Base-by-base conservation (phyloP, 2,797 vertebrate genomes). In the Erpetoichthys calabaricus region DNA sequence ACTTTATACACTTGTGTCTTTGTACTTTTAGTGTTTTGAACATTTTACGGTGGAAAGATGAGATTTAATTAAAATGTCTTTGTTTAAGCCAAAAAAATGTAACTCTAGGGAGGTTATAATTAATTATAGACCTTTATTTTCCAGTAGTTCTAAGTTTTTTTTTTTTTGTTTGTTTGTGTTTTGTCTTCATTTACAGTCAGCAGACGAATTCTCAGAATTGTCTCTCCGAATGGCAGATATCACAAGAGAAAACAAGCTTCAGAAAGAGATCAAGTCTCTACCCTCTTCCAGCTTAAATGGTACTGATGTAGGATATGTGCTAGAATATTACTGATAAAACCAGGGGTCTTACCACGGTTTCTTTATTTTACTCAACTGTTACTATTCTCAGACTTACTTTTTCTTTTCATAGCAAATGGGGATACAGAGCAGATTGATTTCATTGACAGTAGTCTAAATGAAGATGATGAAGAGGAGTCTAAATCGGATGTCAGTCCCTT, bases 131-230 rank as follows among this genome's bases (percentile, higher is more conserved):
- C 25, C 25, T 25, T 25, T 25, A 25, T 25, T 25, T 25, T 25
- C 25, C 25, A 25, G 25, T 25, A 25, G 25, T 25, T 25, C 25
- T 25, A 25, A 25, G 25, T 25, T 25, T 25, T 25, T 42, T 43
- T 53, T 10, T 25, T 6, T 61, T 44, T 61, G 3, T 60, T 42
- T 46, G n/a, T 55, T 41, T 50, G 10, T 45, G 10, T 51, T 51
- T 45, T 45, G 10, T 56, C 62, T 51, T 5, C 45, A 45, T 51
- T 53, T 59, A 6, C 62, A 94, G 91, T 93, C 89, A 41, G 79
- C 90, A 9, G 91, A 94, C 45, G 91, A 93, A 64, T 90, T 91
- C 67, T 89, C 87, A 0, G 91, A 94, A 63, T 79, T 91, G 3
- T 91, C 91, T 1, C 79, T 91, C 54, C 83, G 88, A 7, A 72